Evolutionary conservation across 1,140 invertebrate genomes (phyloP).

Genomic region (Chironomus striatipennis): DNA sequence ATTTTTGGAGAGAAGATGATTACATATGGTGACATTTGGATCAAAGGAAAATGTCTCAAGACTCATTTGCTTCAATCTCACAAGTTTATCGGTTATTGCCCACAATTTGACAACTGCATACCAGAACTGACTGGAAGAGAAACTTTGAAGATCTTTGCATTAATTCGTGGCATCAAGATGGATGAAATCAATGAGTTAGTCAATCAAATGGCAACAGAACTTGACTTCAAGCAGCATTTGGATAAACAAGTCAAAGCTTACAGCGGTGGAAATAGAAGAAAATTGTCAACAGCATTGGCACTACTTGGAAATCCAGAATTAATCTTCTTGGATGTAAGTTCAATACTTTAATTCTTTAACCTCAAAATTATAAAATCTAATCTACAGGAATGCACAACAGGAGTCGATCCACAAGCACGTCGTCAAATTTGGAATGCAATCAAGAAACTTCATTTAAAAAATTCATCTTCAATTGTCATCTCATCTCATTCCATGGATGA

Average conservation of each 20-base stretch:
- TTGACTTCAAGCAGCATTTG: slow-evolving; percentile 45
- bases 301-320: slow-evolving; percentile 75
- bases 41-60: slow-evolving; percentile 43
- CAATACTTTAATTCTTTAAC: neutral
- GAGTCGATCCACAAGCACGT: slow-evolving; percentile 73
- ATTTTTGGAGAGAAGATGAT: slow-evolving; percentile 52
- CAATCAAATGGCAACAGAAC: slow-evolving; percentile 35
- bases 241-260: slow-evolving; percentile 50
- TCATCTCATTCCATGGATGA: slow-evolving; percentile 70
- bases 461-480: slow-evolving; percentile 49
- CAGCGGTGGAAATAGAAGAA: slow-evolving; percentile 87
- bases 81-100: slow-evolving; percentile 57
- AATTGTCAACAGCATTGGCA: slow-evolving; percentile 83
- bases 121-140: slow-evolving; percentile 64
- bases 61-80: slow-evolving; percentile 44
- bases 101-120: slow-evolving; percentile 67
- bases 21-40: slow-evolving; percentile 41
- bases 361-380: neutral
- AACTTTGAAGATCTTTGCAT: slow-evolving; percentile 57
- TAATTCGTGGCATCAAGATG: slow-evolving; percentile 53
- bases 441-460: too few relatives aligned
- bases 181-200: slow-evolving; percentile 41
- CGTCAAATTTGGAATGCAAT: slow-evolving; percentile 63
- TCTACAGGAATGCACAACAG: slow-evolving; percentile 68
- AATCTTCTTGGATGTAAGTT: slow-evolving; percentile 62